Evolutionary conservation across 2,888 invertebrate genomes (phyloP).

Genomic region (Eutolmus rufibarbis): DNA sequence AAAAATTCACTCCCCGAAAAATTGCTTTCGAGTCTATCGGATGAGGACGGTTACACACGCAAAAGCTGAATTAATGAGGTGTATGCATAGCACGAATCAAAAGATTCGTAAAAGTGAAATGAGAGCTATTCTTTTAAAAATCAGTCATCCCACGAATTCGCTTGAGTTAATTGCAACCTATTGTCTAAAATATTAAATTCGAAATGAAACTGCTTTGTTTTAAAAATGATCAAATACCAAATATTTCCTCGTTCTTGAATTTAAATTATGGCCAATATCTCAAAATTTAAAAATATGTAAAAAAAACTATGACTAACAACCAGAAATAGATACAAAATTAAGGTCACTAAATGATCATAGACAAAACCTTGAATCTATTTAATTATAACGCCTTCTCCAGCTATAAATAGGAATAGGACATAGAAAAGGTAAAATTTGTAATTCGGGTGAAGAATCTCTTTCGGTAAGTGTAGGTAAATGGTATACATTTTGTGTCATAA

Average conservation of each 20-base stretch:
- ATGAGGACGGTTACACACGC: not conserved
- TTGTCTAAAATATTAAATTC: not conserved
- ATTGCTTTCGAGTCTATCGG: not conserved
- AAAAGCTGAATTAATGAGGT: not conserved
- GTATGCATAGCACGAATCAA: not conserved
- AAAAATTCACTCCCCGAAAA: not conserved
- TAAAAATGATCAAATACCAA: not conserved
- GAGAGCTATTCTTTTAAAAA: not conserved
- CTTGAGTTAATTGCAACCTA: not conserved
- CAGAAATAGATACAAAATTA: not conserved
- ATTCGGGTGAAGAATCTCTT: not conserved
- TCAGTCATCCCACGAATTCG: not conserved
- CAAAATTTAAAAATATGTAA: not conserved
- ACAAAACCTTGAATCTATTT: not conserved
- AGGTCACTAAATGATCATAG: not conserved
- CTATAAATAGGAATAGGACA: not conserved
- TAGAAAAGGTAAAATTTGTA: not conserved
- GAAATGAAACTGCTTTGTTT: no score
- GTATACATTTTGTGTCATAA: not conserved
- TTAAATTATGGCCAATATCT: not conserved
- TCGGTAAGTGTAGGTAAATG: not conserved
- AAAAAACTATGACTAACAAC: not conserved
- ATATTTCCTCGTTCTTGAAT: not conserved
- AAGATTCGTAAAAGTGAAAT: not conserved
- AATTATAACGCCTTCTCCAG: not conserved